phyloP scores from a whole-genome alignment of 2,888 invertebrate species.

The Drosophila stalkeri region DNA sequence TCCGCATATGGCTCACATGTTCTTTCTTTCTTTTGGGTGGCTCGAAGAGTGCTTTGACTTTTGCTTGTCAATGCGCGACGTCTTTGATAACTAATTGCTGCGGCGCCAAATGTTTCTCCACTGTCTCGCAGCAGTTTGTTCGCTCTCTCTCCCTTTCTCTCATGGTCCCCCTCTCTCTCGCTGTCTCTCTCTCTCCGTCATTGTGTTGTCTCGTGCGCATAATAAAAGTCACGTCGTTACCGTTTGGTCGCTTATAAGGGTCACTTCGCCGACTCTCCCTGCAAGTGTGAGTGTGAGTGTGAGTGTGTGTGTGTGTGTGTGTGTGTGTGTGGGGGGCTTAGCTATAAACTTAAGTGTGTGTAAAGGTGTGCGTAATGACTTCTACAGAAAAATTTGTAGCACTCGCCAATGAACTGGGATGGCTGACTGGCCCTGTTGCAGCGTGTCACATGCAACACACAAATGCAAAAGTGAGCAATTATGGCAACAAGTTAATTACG shows the following conservation, averaged over 20 bases:
- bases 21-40: conserved; percentile 60
- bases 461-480: conserved; percentile 79
- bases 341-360: conserved; percentile 47
- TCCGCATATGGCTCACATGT: conserved; percentile 49
- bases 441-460: conserved; percentile 68
- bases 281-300: conserved; percentile 19
- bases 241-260: conserved; percentile 69
- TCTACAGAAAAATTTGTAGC: conserved; percentile 50
- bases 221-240: conserved; percentile 79
- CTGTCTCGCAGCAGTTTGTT: conserved; percentile 30
- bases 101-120: conserved; percentile 74
- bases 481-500: conserved; percentile 82
- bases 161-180: not conserved
- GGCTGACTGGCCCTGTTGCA: conserved; percentile 26
- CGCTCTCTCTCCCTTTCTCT: not conserved
- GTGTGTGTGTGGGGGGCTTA: conserved; percentile 25
- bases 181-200: not conserved
- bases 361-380: conserved; percentile 50
- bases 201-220: conserved; percentile 47
- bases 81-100: conserved; percentile 79
- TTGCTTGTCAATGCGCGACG: conserved; percentile 79
- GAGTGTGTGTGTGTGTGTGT: conserved; percentile 25
- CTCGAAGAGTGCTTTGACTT: conserved; percentile 78
- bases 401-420: conserved; percentile 42
- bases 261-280: conserved; percentile 33